phyloP scores from a whole-genome alignment of 30 jellyfish, hydroid and myxozoan genomes.

The Chironex yamaguchii region DNA sequence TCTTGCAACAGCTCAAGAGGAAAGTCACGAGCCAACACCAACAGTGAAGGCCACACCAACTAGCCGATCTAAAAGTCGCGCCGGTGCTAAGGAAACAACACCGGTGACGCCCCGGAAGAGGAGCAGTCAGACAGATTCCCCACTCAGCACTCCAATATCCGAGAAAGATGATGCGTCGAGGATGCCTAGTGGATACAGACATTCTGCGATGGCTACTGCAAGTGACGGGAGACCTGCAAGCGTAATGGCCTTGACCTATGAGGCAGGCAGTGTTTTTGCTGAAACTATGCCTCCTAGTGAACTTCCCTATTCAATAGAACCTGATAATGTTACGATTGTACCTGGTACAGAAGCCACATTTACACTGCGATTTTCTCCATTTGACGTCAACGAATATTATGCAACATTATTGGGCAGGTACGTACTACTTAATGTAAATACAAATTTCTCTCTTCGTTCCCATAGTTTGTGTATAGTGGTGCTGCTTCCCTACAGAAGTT shows the following conservation, averaged over 20 bases:
- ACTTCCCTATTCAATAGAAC: constrained; percentile 87
- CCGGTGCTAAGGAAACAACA: constrained; percentile 32
- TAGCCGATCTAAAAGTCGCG: constrained; percentile 60
- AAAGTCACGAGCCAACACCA: constrained; percentile 31
- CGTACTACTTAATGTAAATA: constrained; percentile 28
- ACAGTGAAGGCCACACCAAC: background rate
- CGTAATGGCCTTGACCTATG: constrained; percentile 85
- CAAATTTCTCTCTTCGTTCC: too few species aligned
- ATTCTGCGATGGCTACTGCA: constrained; percentile 65
- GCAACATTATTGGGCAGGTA: constrained; percentile 82
- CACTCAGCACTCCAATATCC: constrained; percentile 29
- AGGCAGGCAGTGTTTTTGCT: constrained; percentile 78
- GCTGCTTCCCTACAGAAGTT: too few species aligned
- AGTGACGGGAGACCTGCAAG: constrained; percentile 92
- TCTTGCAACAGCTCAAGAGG: constrained; percentile 12
- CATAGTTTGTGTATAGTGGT: too few species aligned
- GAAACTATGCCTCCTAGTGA: constrained; percentile 48
- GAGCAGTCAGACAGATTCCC: background rate
- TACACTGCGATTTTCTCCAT: constrained; percentile 91
- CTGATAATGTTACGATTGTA: constrained; percentile 62
- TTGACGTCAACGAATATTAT: constrained; percentile 72
- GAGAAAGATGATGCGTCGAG: constrained; percentile 9
- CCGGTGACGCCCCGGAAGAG: constrained; percentile 9
- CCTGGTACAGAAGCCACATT: constrained; percentile 83
- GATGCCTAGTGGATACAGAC: constrained; percentile 13